Evolutionary conservation across 2,113 vertebrate species (phyloP).

Genomic region (Daphoenositta chrysoptera): DNA sequence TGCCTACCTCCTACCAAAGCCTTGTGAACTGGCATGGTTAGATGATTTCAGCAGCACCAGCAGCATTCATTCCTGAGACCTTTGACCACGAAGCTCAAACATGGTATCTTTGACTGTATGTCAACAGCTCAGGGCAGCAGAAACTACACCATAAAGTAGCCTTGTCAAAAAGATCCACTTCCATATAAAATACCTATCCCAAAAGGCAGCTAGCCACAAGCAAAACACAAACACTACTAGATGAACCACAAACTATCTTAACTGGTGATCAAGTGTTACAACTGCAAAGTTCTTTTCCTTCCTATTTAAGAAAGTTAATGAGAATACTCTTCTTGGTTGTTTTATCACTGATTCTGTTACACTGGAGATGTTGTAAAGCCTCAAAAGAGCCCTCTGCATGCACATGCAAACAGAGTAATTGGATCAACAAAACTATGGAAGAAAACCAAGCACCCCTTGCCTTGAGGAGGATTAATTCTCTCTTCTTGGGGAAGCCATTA

Average conservation of each 20-base stretch:
- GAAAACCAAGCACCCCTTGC: background rate
- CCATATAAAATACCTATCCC: background rate
- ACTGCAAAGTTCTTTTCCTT: background rate
- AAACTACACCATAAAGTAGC: background rate
- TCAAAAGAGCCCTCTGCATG: background rate
- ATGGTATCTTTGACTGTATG: background rate
- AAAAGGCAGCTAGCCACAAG: background rate
- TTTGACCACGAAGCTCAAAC: background rate
- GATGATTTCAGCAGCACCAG: background rate
- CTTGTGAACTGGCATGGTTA: background rate
- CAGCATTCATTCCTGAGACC: background rate
- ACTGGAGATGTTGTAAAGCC: background rate
- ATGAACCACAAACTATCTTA: background rate
- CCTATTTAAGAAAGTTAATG: background rate
- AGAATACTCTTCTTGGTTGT: background rate
- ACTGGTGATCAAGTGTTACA: background rate
- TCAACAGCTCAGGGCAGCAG: background rate
- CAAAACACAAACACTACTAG: background rate
- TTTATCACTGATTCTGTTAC: background rate
- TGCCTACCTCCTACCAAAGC: background rate
- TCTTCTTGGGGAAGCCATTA: background rate
- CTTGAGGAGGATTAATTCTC: background rate
- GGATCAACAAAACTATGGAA: background rate
- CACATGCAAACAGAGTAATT: background rate
- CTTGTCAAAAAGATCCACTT: background rate